phyloP scores from a whole-genome alignment of 35 echinoderm and acorn worm species.

The Eucidaris tribuloides region DNA sequence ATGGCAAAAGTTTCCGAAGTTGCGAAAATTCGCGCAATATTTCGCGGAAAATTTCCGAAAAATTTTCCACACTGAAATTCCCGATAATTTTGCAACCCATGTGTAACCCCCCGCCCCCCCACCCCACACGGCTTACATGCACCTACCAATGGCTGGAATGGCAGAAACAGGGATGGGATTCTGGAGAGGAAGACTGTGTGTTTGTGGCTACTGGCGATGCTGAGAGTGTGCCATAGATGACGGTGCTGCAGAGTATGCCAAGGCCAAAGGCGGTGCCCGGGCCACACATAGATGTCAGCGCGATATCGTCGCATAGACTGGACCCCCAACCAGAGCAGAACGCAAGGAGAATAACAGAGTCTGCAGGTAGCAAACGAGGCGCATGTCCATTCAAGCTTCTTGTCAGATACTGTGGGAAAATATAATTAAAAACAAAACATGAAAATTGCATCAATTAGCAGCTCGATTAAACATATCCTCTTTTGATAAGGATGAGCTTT shows the following conservation, averaged over 20 bases:
- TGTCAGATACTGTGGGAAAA: slow-evolving; percentile 37
- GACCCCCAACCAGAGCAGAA: slow-evolving; percentile 46
- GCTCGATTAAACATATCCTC: too few relatives aligned
- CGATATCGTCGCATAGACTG: slow-evolving; percentile 41
- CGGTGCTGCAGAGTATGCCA: slow-evolving; percentile 26
- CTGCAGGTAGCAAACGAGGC: slow-evolving; percentile 46
- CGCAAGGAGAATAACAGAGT: slow-evolving; percentile 18
- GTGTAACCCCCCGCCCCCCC: too few relatives aligned
- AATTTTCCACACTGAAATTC: too few relatives aligned
- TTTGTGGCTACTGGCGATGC: slow-evolving; percentile 7
- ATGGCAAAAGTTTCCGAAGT: too few relatives aligned
- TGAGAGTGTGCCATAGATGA: slow-evolving; percentile 49
- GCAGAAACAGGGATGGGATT: slow-evolving; percentile 44
- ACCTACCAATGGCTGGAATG: slow-evolving; percentile 35
- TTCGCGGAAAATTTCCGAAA: too few relatives aligned
- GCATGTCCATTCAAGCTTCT: slow-evolving; percentile 38
- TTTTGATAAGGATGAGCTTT: too few relatives aligned
- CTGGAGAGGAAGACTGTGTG: slow-evolving; percentile 42
- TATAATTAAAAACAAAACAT: too few relatives aligned
- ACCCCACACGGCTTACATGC: too few relatives aligned
- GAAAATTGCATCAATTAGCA: too few relatives aligned
- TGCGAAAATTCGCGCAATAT: too few relatives aligned
- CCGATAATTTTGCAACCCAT: too few relatives aligned
- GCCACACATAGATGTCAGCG: slow-evolving; percentile 43
- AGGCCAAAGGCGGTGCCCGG: slow-evolving; percentile 8